Conservation (phyloP, 2,888 invertebrate genomes). For the Drosophila neonasuta region DNA sequence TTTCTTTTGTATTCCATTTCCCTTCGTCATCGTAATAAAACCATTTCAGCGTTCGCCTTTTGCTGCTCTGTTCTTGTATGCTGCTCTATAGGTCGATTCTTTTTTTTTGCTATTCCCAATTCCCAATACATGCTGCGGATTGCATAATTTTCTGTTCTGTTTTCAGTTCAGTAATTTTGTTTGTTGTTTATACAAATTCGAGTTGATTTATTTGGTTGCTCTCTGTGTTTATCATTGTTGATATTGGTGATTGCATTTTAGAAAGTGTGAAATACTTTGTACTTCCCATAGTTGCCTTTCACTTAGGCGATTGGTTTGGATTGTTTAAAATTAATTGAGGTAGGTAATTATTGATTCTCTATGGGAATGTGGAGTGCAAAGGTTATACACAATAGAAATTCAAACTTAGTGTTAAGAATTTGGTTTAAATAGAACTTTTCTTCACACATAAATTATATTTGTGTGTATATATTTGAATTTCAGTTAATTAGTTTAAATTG, state of each 20-base stretch:
- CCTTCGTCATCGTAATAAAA: slow-evolving; percentile 55
- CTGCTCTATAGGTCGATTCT: slow-evolving; percentile 23
- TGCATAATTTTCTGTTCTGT: slow-evolving; percentile 67
- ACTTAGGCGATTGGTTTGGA: slow-evolving; percentile 17
- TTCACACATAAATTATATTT: neutral
- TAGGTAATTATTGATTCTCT: slow-evolving; percentile 68
- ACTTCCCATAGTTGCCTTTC: slow-evolving; percentile 23
- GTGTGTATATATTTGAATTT: neutral
- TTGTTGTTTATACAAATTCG: slow-evolving; percentile 68
- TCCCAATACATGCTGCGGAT: slow-evolving; percentile 63
- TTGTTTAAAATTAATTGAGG: slow-evolving; percentile 55
- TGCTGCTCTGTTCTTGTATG: slow-evolving; percentile 19
- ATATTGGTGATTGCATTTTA: slow-evolving; percentile 61
- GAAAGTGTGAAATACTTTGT: slow-evolving; percentile 64
- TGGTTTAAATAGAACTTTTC: neutral
- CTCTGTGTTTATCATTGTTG: slow-evolving; percentile 48
- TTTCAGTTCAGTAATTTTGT: slow-evolving; percentile 47
- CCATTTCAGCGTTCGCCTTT: slow-evolving; percentile 64
- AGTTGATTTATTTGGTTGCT: slow-evolving; percentile 68
- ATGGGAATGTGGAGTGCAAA: slow-evolving; percentile 30
- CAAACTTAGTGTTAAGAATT: no score
- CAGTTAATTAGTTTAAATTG: neutral
- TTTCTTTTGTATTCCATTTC: neutral
- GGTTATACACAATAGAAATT: neutral
- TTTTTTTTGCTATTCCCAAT: slow-evolving; percentile 28